phyloP scores from a whole-genome alignment of 2,797 vertebrate species.

The Lutjanus argentimaculatus region DNA sequence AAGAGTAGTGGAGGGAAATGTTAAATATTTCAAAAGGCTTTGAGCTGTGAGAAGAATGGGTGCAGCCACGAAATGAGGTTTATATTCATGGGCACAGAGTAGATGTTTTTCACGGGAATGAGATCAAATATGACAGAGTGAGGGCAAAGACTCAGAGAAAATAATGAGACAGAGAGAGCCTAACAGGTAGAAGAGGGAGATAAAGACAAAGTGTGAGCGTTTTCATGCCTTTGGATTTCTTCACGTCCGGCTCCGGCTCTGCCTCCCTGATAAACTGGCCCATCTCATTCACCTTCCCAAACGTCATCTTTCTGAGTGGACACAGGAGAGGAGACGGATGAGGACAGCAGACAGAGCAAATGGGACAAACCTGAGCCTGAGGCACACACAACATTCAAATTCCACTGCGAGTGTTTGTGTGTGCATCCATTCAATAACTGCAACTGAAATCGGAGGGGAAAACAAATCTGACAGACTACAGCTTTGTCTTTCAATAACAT shows the following conservation, averaged over 20 bases:
- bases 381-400: constrained; percentile 13
- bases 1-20: constrained; percentile 16
- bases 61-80: constrained; percentile 32
- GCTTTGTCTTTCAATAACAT: constrained; percentile 36
- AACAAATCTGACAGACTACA: constrained; percentile 17
- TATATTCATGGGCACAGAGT: constrained; percentile 41
- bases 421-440: constrained; percentile 2
- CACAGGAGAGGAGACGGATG: constrained; percentile 30
- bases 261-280: constrained; percentile 99
- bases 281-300: constrained; percentile 97
- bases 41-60: constrained; percentile 39
- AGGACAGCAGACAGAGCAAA: constrained; percentile 30
- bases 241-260: constrained; percentile 97
- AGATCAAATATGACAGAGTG: constrained; percentile 48
- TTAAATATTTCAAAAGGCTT: constrained; percentile 59
- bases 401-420: background rate
- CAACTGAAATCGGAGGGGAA: background rate
- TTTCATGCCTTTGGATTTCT: constrained; percentile 96
- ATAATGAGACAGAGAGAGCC: constrained; percentile 31
- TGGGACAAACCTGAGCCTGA: constrained; percentile 26
- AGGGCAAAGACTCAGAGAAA: constrained; percentile 16
- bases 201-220: background rate
- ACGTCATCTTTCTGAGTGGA: constrained; percentile 94
- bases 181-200: background rate
- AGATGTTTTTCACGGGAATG: constrained; percentile 23